These are phyloP conservation scores for Probosciger aterrimus DNA, from an alignment of 2,113 vertebrate species.

Conservation along the genomic window DNA sequence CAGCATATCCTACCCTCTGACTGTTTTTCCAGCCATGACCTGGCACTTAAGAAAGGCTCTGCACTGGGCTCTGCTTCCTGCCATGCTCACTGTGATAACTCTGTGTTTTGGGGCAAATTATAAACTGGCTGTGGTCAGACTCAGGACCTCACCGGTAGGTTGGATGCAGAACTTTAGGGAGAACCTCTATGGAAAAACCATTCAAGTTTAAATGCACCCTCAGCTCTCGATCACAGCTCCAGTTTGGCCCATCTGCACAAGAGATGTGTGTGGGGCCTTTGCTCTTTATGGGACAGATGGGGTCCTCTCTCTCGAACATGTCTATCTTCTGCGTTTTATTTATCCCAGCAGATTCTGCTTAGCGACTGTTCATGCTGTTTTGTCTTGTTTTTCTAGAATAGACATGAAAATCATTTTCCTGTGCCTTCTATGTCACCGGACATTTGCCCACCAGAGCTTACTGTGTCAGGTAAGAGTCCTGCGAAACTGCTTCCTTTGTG, in stretches of 20 bases:
- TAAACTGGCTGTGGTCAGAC: background rate
- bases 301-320: background rate
- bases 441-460: slow-evolving; percentile 82
- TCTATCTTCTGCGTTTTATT: background rate
- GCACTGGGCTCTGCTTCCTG: background rate
- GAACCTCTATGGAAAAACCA: background rate
- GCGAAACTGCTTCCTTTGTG: background rate
- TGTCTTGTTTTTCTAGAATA: slow-evolving; percentile 72
- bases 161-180: background rate
- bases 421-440: slow-evolving; percentile 80
- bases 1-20: background rate
- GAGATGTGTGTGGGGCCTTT: background rate
- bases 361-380: background rate
- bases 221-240: background rate
- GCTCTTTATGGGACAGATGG: background rate
- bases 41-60: background rate
- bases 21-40: background rate
- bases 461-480: slow-evolving; percentile 70
- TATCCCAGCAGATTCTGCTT: background rate
- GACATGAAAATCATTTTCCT: slow-evolving; percentile 74
- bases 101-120: background rate
- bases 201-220: background rate
- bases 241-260: background rate
- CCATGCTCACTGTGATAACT: background rate
- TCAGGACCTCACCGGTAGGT: background rate